phyloP scores from a whole-genome alignment of 2,797 vertebrate species.

The Chrosomus eos region DNA sequence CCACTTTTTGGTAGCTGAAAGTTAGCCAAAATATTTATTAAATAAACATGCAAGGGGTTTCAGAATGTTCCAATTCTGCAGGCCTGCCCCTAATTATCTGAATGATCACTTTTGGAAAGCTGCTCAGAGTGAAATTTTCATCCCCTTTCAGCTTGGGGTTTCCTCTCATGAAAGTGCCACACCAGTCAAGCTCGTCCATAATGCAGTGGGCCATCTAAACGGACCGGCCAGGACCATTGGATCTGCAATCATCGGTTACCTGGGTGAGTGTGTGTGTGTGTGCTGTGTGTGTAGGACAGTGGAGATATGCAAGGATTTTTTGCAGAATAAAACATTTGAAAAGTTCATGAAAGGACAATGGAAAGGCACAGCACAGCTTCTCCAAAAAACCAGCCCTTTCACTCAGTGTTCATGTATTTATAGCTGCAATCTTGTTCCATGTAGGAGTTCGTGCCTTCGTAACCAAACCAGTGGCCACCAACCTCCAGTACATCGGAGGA shows the following conservation, averaged over 20 bases:
- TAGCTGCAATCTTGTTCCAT: not conserved
- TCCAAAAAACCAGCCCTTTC: not conserved
- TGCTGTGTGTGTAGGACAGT: not conserved
- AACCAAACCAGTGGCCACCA: conserved; percentile 95
- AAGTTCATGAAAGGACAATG: not conserved
- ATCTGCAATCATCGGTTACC: conserved; percentile 93
- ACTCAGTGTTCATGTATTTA: conserved; percentile 14
- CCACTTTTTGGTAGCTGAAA: not conserved
- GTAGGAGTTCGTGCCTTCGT: conserved; percentile 94
- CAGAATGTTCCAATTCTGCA: not conserved
- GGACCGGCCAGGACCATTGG: conserved; percentile 92
- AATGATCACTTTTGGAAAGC: not conserved
- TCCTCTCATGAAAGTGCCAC: conserved; percentile 98
- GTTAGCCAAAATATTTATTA: not conserved
- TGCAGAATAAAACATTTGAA: not conserved
- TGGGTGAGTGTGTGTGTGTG: conserved; percentile 79
- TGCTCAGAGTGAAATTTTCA: not conserved
- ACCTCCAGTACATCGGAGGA: conserved; percentile 94
- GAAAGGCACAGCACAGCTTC: too few species aligned
- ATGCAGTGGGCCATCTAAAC: conserved; percentile 93
- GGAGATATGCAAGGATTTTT: not conserved
- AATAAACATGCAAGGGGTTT: not conserved
- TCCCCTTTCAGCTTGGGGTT: conserved; percentile 84
- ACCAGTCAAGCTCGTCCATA: conserved; percentile 93
- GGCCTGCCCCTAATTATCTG: not conserved